Conservation (phyloP, 2,113 vertebrate genomes). For the Hucho hucho region DNA sequence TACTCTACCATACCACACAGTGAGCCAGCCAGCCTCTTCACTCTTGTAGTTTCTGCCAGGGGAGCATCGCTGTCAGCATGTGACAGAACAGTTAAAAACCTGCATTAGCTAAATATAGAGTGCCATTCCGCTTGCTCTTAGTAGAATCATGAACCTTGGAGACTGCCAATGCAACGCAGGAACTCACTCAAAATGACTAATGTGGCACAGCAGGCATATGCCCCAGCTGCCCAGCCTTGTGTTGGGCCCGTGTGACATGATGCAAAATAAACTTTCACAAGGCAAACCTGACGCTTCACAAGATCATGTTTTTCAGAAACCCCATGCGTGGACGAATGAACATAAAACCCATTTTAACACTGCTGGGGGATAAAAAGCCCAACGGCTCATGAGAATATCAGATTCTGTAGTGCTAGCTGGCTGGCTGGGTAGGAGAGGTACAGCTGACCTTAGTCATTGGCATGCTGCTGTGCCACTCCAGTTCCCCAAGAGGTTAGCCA, state of each 20-base stretch:
- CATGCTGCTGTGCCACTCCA: slow-evolving; percentile 19
- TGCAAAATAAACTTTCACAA: neutral
- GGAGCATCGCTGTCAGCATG: neutral
- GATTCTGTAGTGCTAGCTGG: slow-evolving; percentile 20
- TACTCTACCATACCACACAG: neutral
- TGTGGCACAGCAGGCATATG: no score
- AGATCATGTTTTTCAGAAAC: neutral
- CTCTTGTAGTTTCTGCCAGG: neutral
- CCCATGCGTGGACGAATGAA: slow-evolving; percentile 5
- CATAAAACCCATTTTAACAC: slow-evolving; percentile 36
- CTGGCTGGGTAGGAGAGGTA: slow-evolving; percentile 24
- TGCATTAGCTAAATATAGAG: no score
- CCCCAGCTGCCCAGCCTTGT: no score
- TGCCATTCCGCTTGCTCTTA: no score
- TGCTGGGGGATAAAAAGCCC: slow-evolving; percentile 25
- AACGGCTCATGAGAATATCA: slow-evolving; percentile 51
- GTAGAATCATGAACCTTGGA: no score
- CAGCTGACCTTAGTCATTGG: slow-evolving; percentile 54
- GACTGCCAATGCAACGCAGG: no score
- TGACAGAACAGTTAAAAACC: no score
- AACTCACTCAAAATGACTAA: no score
- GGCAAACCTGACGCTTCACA: neutral
- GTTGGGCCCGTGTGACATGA: neutral
- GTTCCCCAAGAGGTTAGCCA: slow-evolving; percentile 54
- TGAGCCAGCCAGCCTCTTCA: slow-evolving; percentile 14